phyloP scores from a whole-genome alignment of 2,888 invertebrate genomes.

The Aphidius colemani region DNA sequence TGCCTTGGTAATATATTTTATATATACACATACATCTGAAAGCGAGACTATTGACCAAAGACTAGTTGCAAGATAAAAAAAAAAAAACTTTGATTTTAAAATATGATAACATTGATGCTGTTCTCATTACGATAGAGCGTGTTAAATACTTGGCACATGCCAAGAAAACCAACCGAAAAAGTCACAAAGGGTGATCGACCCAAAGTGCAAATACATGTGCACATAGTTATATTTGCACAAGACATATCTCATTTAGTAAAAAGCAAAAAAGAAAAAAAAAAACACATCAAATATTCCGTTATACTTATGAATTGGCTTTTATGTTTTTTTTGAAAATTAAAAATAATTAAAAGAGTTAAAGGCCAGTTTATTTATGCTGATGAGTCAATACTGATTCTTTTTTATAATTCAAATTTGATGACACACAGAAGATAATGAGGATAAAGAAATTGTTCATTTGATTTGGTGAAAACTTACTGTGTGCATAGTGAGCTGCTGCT shows the following conservation, averaged over 20 bases:
- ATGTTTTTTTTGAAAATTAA: not conserved
- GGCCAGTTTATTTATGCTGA: too few relatives aligned
- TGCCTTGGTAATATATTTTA: slow-evolving; percentile 17
- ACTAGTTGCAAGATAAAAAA: slow-evolving; percentile 26
- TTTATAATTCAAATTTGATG: not conserved
- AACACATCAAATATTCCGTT: not conserved
- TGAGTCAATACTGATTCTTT: too few relatives aligned
- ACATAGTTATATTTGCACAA: too few relatives aligned
- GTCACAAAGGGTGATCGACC: slow-evolving; percentile 38
- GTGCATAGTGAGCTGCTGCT: slow-evolving; percentile 57
- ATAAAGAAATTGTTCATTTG: not conserved
- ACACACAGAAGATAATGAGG: not conserved
- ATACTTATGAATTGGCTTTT: not conserved
- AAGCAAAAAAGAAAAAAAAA: not conserved
- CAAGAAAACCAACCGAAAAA: slow-evolving; percentile 21
- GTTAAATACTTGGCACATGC: slow-evolving; percentile 42
- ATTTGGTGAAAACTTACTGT: slow-evolving; percentile 52
- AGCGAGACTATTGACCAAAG: slow-evolving; percentile 23
- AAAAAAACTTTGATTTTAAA: slow-evolving; percentile 37
- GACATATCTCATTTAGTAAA: too few relatives aligned
- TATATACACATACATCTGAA: too few relatives aligned
- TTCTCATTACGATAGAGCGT: slow-evolving; percentile 39
- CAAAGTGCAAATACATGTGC: not conserved
- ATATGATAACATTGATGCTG: slow-evolving; percentile 40
- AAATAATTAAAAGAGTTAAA: too few relatives aligned